Base-by-base conservation (phyloP, 1,140 invertebrate genomes). In the Neomicropteryx cornuta region DNA sequence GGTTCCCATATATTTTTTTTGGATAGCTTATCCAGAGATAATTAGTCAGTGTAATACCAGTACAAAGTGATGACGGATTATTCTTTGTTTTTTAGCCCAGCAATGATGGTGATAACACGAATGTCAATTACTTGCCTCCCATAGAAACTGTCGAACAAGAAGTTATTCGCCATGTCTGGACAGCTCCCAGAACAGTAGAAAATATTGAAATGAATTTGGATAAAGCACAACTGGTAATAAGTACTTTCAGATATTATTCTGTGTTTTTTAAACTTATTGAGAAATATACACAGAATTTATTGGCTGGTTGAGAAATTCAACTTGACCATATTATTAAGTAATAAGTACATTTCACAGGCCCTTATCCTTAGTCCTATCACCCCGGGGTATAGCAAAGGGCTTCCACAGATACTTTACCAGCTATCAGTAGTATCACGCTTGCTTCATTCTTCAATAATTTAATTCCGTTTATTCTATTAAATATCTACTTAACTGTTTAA, bases 191-290 rank as follows among this genome's bases (percentile, higher is more conserved):
- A 44, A 16, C 46, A 8, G 45, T 46, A 41, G 55, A 61, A 44
- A 52, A 61, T 35, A 66, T 68, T 31, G 48, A 62, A 44, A 68
- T 68, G 63, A 56, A 66, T 38, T 56, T 43, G 43, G 56, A 60
- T 41, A 52, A 56, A 46, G 62, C 56, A 28, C 56, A 62, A 47
- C 55, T 66, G 54, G 65, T 66, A 47, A 43, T 33, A 21, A 36
- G 5, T 23, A 29, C 16, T 32, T 29, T 37, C 13, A 11, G 22
- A 4, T n/a, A 32, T 37, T 19, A 4, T 5, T 5, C 13, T 28
- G 22, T 27, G 11, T 24, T 28, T 24, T 8, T 8, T 37, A 37
- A 23, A 14, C 22, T 19, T 38, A 39, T 14, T 39, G 20, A 10
- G 6, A 17, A 13, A 35, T 17, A 35, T 21, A 18, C 6, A 8